Conservation (phyloP, 2,888 invertebrate species). For the Sthenelais limicola region DNA sequence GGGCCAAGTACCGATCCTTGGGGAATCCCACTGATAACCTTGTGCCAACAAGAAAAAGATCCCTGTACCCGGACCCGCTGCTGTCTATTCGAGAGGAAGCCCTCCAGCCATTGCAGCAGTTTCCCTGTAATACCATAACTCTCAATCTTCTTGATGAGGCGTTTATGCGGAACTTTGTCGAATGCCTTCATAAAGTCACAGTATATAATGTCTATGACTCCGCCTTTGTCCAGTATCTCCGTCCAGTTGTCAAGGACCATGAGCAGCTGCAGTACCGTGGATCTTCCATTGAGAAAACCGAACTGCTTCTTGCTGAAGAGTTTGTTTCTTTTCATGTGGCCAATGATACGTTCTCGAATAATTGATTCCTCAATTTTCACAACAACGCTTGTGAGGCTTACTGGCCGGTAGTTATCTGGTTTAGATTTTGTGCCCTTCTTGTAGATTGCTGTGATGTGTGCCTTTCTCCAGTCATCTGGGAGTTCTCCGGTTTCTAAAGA, state of each 20-base stretch:
- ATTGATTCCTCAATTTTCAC: conserved; percentile 53
- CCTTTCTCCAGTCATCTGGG: conserved; percentile 49
- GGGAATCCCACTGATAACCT: conserved; percentile 50
- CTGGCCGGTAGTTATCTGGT: conserved; percentile 51
- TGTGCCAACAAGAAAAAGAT: conserved; percentile 34
- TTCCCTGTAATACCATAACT: conserved; percentile 43
- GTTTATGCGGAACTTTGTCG: conserved; percentile 46
- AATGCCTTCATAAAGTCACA: conserved; percentile 51
- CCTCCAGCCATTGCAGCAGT: conserved; percentile 43
- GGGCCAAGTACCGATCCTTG: conserved; percentile 51
- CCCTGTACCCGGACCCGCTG: conserved; percentile 47
- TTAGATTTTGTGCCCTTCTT: conserved; percentile 48
- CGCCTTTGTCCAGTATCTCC: conserved; percentile 40
- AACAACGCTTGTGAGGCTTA: conserved; percentile 47
- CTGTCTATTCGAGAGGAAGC: conserved; percentile 44
- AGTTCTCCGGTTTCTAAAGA: no score
- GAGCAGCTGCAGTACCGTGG: conserved; percentile 52
- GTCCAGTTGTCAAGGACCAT: conserved; percentile 15
- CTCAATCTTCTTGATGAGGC: conserved; percentile 43
- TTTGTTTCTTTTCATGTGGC: conserved; percentile 42
- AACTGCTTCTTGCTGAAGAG: conserved; percentile 50
- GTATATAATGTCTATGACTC: conserved; percentile 49
- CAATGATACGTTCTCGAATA: conserved; percentile 47
- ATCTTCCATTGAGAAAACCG: conserved; percentile 50
- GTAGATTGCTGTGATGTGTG: conserved; percentile 49